Evolutionary conservation across 2,797 vertebrate genomes (phyloP).

Genomic region (Alfaro cultratus): DNA sequence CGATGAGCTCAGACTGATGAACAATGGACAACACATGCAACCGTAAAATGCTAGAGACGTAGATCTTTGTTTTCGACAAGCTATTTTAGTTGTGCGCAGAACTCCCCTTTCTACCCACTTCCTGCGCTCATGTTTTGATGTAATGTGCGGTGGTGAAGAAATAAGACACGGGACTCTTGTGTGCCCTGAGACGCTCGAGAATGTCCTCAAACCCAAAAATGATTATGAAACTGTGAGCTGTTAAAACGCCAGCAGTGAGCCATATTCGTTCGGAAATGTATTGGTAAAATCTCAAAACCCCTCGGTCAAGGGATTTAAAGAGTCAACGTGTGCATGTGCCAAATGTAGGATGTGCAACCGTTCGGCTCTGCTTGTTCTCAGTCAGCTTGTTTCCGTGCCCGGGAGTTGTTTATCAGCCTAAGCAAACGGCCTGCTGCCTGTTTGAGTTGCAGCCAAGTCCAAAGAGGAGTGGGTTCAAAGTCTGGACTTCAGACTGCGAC

Average conservation of each 20-base stretch:
- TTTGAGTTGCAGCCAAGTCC: constrained; percentile 62
- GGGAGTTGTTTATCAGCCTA: constrained; percentile 66
- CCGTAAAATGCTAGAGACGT: constrained; percentile 17
- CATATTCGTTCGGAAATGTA: constrained; percentile 5
- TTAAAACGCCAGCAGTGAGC: not conserved
- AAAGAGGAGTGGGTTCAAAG: constrained; percentile 62
- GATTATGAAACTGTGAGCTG: not conserved
- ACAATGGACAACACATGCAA: constrained; percentile 29
- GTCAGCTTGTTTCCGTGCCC: constrained; percentile 27
- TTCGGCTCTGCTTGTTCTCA: constrained; percentile 20
- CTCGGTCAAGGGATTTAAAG: not conserved
- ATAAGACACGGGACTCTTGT: not conserved
- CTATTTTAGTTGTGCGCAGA: constrained; percentile 67
- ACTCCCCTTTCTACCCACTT: constrained; percentile 77
- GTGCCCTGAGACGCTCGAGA: constrained; percentile 6
- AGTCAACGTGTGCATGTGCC: not conserved
- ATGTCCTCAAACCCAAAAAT: not conserved
- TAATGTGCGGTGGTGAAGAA: constrained; percentile 37
- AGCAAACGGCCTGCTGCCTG: constrained; percentile 59
- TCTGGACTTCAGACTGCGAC: constrained; percentile 66
- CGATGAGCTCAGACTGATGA: constrained; percentile 23
- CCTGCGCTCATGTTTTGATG: constrained; percentile 60
- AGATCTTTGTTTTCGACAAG: constrained; percentile 35
- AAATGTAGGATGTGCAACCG: constrained; percentile 1
- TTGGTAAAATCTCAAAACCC: constrained; percentile 4